These are phyloP conservation scores for Hippocampus mohnikei DNA, from an alignment of 2,113 vertebrate species.

Conservation along the genomic window DNA sequence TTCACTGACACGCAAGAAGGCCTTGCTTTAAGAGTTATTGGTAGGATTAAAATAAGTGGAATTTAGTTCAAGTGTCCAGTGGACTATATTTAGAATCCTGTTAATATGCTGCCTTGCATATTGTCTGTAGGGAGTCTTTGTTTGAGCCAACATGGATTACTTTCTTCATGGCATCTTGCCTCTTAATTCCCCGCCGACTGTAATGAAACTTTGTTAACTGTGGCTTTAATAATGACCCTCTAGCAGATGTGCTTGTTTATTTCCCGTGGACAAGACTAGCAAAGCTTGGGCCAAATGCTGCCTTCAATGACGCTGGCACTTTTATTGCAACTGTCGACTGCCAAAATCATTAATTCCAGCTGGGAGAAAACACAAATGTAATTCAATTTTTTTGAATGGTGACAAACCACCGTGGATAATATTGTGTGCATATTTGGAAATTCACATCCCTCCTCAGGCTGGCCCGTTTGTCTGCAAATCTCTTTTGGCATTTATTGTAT, in stretches of 20 bases:
- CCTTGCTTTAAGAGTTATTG: background rate
- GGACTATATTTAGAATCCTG: constrained; percentile 42
- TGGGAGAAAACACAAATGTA: constrained; percentile 22
- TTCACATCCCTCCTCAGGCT: constrained; percentile 12
- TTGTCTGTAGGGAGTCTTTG: constrained; percentile 14
- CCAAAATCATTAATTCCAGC: constrained; percentile 25
- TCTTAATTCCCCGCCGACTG: constrained; percentile 49
- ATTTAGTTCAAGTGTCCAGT: constrained; percentile 4
- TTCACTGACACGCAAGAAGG: background rate
- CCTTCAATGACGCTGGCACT: constrained; percentile 21
- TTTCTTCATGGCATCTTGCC: constrained; percentile 35
- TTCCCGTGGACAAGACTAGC: constrained; percentile 42
- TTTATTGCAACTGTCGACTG: constrained; percentile 17
- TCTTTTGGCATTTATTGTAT: constrained; percentile 30
- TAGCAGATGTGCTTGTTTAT: constrained; percentile 44
- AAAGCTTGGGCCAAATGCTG: constrained; percentile 44
- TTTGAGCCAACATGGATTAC: constrained; percentile 10
- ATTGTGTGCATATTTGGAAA: constrained; percentile 27
- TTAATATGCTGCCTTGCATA: constrained; percentile 22
- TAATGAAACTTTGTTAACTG: constrained; percentile 18
- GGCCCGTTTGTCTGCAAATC: constrained; percentile 22
- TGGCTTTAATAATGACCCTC: constrained; percentile 36
- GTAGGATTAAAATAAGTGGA: constrained; percentile 20
- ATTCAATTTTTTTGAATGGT: constrained; percentile 20
- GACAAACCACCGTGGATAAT: constrained; percentile 16